Percentiles rank a stretch among this genome's conserved stretches.
Conservation (phyloP, 2,113 vertebrate genomes). For the Crypturellus undulatus region DNA sequence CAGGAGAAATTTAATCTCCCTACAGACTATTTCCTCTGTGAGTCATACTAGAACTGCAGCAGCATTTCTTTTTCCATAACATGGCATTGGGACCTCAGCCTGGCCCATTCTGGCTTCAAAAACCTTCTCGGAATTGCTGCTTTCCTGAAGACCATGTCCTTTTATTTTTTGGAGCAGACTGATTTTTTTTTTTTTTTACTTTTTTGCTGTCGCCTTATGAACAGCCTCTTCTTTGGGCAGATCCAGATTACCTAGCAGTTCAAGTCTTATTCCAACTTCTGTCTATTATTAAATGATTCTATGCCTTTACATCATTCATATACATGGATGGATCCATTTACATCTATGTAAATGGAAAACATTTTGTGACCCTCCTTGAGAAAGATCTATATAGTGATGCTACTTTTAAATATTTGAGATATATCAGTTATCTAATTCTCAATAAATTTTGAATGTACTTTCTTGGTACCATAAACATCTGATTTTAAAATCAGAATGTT, state of each 20-base stretch:
- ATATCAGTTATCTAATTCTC: background rate
- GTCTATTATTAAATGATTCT: background rate
- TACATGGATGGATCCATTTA: too few relatives aligned
- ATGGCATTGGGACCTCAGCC: background rate
- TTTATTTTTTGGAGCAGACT: background rate
- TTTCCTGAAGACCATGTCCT: background rate
- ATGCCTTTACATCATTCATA: background rate
- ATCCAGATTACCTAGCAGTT: background rate
- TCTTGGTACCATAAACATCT: background rate
- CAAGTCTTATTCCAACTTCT: background rate
- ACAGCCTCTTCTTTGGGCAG: background rate
- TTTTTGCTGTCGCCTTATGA: background rate
- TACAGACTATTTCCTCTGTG: background rate
- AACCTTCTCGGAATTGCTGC: background rate
- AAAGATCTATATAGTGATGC: background rate
- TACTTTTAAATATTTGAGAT: background rate
- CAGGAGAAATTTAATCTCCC: background rate
- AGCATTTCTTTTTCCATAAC: background rate
- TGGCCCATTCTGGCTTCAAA: background rate
- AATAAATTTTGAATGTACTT: background rate
- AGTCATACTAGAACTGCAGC: background rate
- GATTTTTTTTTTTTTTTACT: background rate
- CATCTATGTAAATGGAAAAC: background rate
- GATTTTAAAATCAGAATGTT: slow-evolving; percentile 42
- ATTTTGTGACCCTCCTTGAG: background rate